A percentile compares a stretch with the other conserved stretches of the same genome.
phyloP scores from a whole-genome alignment of 1,140 invertebrate genomes.

The Dinothrombium tinctorium region DNA sequence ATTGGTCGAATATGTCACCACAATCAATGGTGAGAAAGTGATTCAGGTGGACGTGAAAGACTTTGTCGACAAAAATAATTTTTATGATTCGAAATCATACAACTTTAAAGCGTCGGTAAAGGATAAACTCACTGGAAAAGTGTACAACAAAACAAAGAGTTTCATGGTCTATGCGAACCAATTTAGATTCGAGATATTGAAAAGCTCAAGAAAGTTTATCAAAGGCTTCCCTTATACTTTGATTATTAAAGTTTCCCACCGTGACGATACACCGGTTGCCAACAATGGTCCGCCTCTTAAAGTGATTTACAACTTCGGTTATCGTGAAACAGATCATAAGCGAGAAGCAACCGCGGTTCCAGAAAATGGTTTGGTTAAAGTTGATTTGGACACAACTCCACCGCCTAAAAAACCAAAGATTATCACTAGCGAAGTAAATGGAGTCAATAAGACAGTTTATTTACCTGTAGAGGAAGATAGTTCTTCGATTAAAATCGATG shows the following conservation, averaged over 20 bases:
- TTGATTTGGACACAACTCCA: too few relatives aligned
- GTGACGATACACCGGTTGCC: conserved; percentile 44
- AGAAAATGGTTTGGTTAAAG: conserved; percentile 37
- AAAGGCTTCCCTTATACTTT: conserved; percentile 56
- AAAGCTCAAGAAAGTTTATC: conserved; percentile 29
- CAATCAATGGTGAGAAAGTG: too few relatives aligned
- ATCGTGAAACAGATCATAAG: conserved; percentile 34
- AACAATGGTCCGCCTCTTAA: conserved; percentile 33
- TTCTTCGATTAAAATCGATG: too few relatives aligned
- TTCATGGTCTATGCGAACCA: conserved; percentile 50
- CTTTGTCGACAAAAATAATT: too few relatives aligned
- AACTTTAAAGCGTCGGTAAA: conserved; percentile 53
- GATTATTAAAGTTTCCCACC: conserved; percentile 42
- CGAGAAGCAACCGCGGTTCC: conserved; percentile 31
- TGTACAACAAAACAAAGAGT: conserved; percentile 47
- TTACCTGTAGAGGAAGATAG: too few relatives aligned
- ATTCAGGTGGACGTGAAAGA: too few relatives aligned
- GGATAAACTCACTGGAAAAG: conserved; percentile 47
- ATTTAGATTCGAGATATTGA: conserved; percentile 54
- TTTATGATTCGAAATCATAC: too few relatives aligned
- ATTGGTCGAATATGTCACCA: too few relatives aligned
- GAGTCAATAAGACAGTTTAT: too few relatives aligned
- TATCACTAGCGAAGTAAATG: too few relatives aligned
- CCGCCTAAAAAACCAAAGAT: too few relatives aligned
- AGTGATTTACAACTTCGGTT: conserved; percentile 37